phyloP scores from a whole-genome alignment of 2,888 invertebrate genomes.

The Zygaena filipendulae region DNA sequence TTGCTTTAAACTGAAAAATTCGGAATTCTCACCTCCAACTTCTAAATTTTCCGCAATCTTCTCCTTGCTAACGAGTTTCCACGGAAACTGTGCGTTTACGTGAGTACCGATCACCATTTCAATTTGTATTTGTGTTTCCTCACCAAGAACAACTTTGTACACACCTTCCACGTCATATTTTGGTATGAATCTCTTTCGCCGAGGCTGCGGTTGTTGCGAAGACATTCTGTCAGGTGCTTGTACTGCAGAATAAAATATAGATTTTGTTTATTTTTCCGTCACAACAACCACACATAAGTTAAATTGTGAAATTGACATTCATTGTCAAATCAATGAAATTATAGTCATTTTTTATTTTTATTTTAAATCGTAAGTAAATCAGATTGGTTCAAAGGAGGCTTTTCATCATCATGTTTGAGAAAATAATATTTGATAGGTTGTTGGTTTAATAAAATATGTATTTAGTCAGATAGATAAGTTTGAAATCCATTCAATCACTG shows the following conservation, averaged over 20 bases:
- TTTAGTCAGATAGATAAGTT: too few species aligned
- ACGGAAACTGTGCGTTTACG: slow-evolving; percentile 78
- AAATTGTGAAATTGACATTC: too few species aligned
- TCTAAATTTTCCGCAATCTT: slow-evolving; percentile 72
- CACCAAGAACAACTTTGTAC: slow-evolving; percentile 55
- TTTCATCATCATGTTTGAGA: too few species aligned
- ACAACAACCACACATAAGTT: too few species aligned
- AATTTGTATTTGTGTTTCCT: slow-evolving; percentile 69
- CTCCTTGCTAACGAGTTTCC: slow-evolving; percentile 73
- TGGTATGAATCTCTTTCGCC: slow-evolving; percentile 52
- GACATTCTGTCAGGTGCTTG: slow-evolving; percentile 25
- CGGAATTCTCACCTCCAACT: slow-evolving; percentile 58
- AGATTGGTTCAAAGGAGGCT: too few species aligned
- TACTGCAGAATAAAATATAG: slow-evolving; percentile 26
- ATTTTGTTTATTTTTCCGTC: slow-evolving; percentile 2
- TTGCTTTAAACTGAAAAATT: slow-evolving; percentile 42
- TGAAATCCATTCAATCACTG: too few species aligned
- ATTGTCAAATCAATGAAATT: too few species aligned
- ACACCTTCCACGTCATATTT: slow-evolving; percentile 69
- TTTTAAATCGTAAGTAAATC: too few species aligned
- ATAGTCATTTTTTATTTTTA: too few species aligned
- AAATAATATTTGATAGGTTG: too few species aligned
- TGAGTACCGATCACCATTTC: slow-evolving; percentile 75
- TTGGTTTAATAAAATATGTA: too few species aligned
- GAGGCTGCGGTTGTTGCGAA: slow-evolving; percentile 27